These are phyloP conservation scores for Oostethus manadensis DNA, from an alignment of 2,113 vertebrate genomes.

Conservation along the genomic window DNA sequence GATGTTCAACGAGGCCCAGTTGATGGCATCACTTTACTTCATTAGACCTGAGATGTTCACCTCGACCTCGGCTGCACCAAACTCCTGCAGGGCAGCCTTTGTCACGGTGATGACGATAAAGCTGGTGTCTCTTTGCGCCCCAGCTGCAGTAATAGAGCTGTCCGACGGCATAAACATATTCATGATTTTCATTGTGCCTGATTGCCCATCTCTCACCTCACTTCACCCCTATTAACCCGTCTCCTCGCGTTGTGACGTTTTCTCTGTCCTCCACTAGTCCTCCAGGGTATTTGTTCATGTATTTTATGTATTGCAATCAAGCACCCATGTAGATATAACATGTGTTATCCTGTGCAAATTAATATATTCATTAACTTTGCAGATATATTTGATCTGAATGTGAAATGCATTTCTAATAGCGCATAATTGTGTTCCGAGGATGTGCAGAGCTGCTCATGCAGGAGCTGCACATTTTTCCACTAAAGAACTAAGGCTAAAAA, in stretches of 20 bases:
- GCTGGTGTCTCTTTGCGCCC: conserved; percentile 27
- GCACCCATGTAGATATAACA: neutral
- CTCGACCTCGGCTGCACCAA: neutral
- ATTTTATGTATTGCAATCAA: neutral
- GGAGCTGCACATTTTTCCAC: no score
- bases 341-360: neutral
- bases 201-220: conserved; percentile 20
- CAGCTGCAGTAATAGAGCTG: conserved; percentile 58
- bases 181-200: conserved; percentile 61
- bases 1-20: conserved; percentile 10
- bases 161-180: conserved; percentile 59
- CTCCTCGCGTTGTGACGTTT: neutral
- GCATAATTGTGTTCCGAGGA: neutral
- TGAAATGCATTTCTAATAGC: neutral
- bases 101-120: conserved; percentile 30
- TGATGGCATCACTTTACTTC: conserved; percentile 3
- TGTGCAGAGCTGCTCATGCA: neutral
- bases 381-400: neutral
- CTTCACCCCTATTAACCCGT: conserved; percentile 13
- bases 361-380: neutral
- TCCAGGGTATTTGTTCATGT: neutral
- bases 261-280: conserved; percentile 2
- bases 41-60: neutral
- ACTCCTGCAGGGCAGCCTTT: conserved; percentile 3
- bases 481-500: no score